phyloP scores from a whole-genome alignment of 2,797 vertebrate species.

The Psittacula echo region DNA sequence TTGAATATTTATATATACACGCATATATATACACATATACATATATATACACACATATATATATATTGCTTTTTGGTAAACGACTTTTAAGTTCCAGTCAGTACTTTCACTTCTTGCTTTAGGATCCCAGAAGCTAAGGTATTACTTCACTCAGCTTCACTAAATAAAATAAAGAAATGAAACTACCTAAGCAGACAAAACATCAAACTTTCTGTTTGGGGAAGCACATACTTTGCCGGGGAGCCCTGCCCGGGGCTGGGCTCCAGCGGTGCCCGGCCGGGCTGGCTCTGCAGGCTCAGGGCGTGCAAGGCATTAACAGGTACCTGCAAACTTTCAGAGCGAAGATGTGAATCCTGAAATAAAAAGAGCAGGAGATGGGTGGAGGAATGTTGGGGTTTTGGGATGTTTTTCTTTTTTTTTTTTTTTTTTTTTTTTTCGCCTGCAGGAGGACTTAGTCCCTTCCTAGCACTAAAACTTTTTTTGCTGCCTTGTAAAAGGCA shows the following conservation, averaged over 20 bases:
- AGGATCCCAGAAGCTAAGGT: slow-evolving; percentile 80
- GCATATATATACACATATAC: no score
- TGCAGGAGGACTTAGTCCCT: neutral
- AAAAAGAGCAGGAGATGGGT: slow-evolving; percentile 29
- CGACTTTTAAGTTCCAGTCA: slow-evolving; percentile 78
- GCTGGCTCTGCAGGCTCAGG: slow-evolving; percentile 64
- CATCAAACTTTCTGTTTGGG: slow-evolving; percentile 78
- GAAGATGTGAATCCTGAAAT: slow-evolving; percentile 51
- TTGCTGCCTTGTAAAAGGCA: slow-evolving; percentile 46
- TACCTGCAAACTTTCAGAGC: slow-evolving; percentile 79
- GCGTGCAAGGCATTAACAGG: slow-evolving; percentile 79
- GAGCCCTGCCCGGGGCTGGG: slow-evolving; percentile 39
- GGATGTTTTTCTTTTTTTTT: neutral
- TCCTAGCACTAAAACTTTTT: slow-evolving; percentile 73
- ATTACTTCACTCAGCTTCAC: slow-evolving; percentile 75
- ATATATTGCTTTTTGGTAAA: slow-evolving; percentile 62
- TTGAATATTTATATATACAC: neutral
- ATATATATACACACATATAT: neutral
- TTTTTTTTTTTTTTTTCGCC: neutral
- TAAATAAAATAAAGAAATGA: slow-evolving; percentile 84
- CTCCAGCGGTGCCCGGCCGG: slow-evolving; percentile 55
- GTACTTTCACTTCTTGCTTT: slow-evolving; percentile 85
- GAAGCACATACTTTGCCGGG: slow-evolving; percentile 67
- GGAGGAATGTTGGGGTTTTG: neutral
- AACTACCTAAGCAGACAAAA: slow-evolving; percentile 78